Evolutionary conservation across 2,797 vertebrate species (phyloP).

Genomic region (Selene dorsalis): DNA sequence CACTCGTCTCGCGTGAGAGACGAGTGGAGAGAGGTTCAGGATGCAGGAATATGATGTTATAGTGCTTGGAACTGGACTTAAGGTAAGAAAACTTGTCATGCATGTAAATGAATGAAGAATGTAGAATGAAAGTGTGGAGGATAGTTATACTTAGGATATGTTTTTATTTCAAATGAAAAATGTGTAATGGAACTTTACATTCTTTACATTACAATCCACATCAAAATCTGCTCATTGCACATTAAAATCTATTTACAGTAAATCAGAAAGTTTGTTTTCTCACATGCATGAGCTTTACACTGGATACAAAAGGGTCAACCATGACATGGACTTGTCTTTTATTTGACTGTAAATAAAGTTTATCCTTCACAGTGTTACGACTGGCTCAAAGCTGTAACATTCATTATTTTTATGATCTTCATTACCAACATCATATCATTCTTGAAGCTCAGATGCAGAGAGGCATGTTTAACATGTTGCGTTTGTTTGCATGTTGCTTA

Average conservation of each 20-base stretch:
- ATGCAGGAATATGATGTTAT: conserved; percentile 86
- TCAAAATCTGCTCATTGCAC: neutral
- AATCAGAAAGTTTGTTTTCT: neutral
- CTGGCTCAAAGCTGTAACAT: too few relatives aligned
- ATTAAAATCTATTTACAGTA: neutral
- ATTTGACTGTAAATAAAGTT: neutral
- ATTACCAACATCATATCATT: neutral
- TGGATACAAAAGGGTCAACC: neutral
- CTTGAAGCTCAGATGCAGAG: neutral
- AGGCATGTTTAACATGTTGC: neutral
- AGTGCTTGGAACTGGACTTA: conserved; percentile 85
- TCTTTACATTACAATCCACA: neutral
- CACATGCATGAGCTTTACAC: neutral
- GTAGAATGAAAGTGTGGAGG: neutral
- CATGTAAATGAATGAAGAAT: too few relatives aligned
- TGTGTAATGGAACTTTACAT: neutral
- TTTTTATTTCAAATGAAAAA: neutral
- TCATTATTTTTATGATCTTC: neutral
- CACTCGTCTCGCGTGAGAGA: too few relatives aligned
- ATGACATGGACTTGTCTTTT: neutral
- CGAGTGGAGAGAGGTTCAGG: conserved; percentile 10
- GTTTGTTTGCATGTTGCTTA: neutral
- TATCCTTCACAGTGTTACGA: neutral
- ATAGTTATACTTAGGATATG: neutral
- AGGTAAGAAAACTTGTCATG: conserved; percentile 75